Conservation (phyloP, 2,113 vertebrate species). For the Hippocampus zosterae region DNA sequence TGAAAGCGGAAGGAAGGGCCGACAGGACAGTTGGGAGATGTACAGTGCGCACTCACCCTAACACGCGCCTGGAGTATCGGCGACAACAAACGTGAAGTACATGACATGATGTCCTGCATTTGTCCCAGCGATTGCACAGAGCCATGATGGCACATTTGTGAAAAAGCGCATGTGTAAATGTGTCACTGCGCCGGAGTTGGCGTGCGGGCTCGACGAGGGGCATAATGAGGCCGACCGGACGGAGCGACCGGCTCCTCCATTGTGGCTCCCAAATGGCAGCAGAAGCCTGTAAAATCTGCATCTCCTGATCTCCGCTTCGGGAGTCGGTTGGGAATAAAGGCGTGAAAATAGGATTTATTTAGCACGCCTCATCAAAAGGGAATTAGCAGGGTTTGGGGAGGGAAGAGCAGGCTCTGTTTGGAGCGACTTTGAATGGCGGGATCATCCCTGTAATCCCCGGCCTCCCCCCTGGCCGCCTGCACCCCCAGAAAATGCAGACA, state of each 20-base stretch:
- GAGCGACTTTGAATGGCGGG: constrained; percentile 74
- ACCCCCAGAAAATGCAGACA: constrained; percentile 45
- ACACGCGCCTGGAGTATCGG: constrained; percentile 41
- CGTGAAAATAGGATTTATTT: constrained; percentile 87
- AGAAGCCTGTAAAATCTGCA: constrained; percentile 78
- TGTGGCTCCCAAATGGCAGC: constrained; percentile 61
- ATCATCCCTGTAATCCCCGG: constrained; percentile 72
- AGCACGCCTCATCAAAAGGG: constrained; percentile 83
- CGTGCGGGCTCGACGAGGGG: constrained; percentile 37
- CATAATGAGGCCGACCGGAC: constrained; percentile 65
- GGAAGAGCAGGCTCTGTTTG: constrained; percentile 74
- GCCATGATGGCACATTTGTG: constrained; percentile 40
- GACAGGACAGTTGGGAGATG: constrained; percentile 59
- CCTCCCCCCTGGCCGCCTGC: constrained; percentile 35
- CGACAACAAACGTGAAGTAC: constrained; percentile 48
- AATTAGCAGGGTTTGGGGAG: constrained; percentile 80
- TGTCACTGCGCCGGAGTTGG: constrained; percentile 31
- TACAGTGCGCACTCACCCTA: constrained; percentile 40
- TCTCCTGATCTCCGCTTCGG: constrained; percentile 83
- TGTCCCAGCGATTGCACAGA: constrained; percentile 57
- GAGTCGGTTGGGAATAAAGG: constrained; percentile 80
- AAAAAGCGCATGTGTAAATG: constrained; percentile 45
- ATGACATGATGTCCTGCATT: constrained; percentile 61
- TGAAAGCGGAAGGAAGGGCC: constrained; percentile 59
- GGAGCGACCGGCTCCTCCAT: constrained; percentile 60